Evolutionary conservation across 2,888 invertebrate genomes (phyloP).

Genomic region (Phorcus lineatus): DNA sequence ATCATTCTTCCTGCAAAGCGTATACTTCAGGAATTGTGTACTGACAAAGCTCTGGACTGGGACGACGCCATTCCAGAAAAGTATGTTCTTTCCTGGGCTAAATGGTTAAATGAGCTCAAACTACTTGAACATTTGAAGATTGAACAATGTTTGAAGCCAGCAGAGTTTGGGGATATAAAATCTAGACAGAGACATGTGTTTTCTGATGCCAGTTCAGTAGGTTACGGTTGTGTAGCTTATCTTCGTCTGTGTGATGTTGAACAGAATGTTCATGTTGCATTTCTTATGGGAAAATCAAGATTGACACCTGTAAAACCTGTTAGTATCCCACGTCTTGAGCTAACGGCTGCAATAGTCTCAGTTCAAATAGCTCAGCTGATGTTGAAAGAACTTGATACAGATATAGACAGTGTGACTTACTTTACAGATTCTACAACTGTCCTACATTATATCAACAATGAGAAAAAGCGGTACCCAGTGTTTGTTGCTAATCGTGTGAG

Average conservation of each 20-base stretch:
- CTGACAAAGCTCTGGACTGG: neutral
- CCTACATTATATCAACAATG: neutral
- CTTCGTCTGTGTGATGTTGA: constrained; percentile 4
- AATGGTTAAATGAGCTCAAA: neutral
- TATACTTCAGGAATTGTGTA: neutral
- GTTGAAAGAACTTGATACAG: neutral
- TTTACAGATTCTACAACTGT: neutral
- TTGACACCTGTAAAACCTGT: constrained; percentile 36
- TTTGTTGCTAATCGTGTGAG: constrained; percentile 40
- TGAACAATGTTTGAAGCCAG: neutral
- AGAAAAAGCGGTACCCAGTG: constrained; percentile 26
- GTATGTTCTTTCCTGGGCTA: neutral
- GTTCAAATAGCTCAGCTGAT: constrained; percentile 17
- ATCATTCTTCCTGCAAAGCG: too few relatives aligned
- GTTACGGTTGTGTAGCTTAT: constrained; percentile 14
- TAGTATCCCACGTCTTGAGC: constrained; percentile 38
- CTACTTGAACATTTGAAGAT: neutral
- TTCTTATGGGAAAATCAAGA: constrained; percentile 33
- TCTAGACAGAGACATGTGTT: constrained; percentile 29
- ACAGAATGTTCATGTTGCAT: neutral
- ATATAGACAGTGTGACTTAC: neutral
- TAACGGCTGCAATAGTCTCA: constrained; percentile 34
- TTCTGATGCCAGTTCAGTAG: constrained; percentile 16
- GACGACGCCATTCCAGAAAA: neutral
- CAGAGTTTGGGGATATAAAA: neutral